These are phyloP conservation scores for Galaxea fascicularis DNA, from an alignment of 92 coral and sea anemone species.

Conservation along the genomic window DNA sequence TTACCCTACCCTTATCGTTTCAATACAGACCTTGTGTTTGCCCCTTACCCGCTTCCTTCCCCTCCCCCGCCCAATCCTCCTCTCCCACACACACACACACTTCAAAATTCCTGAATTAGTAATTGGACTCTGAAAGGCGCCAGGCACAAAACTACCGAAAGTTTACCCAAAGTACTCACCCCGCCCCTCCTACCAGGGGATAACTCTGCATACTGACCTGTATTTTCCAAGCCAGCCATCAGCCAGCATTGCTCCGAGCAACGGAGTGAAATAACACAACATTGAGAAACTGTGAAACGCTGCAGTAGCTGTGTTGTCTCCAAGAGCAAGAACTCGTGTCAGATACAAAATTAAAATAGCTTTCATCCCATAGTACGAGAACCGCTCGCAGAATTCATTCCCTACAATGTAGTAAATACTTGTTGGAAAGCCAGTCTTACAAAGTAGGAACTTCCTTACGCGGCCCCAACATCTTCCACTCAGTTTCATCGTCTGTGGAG, in stretches of 20 bases:
- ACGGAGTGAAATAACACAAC: conserved; percentile 86
- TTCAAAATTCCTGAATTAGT: too few species aligned
- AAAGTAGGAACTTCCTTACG: conserved; percentile 65
- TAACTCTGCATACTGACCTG: conserved; percentile 47
- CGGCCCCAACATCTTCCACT: conserved; percentile 86
- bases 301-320: conserved; percentile 71
- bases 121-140: too few species aligned
- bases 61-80: too few species aligned
- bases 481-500: conserved; percentile 22
- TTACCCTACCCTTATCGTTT: too few species aligned
- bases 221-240: conserved; percentile 92
- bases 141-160: too few species aligned
- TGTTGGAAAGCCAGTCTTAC: conserved; percentile 75
- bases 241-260: conserved; percentile 88
- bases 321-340: conserved; percentile 60
- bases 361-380: conserved; percentile 88
- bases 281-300: conserved; percentile 76
- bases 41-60: too few species aligned
- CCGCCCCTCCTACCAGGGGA: too few species aligned
- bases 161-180: too few species aligned
- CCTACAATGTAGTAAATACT: conserved; percentile 82
- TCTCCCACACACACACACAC: too few species aligned
- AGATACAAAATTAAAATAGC: conserved; percentile 79
- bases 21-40: too few species aligned
- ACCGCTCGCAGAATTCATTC: conserved; percentile 86